These are phyloP conservation scores for Spodoptera litura DNA, from an alignment of 1,140 invertebrate genomes.

Conservation along the genomic window DNA sequence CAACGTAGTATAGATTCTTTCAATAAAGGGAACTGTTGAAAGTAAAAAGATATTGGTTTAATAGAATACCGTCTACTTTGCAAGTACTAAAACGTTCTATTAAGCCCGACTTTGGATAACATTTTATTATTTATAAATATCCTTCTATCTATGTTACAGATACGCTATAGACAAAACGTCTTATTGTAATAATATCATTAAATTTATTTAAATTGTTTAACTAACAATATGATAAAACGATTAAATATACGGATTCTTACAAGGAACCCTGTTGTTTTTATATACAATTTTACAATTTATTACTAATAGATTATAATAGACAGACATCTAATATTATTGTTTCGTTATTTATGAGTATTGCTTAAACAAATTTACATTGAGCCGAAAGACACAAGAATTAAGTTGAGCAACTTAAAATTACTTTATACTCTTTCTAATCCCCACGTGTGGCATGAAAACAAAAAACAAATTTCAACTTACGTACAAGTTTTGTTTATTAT, in stretches of 20 bases:
- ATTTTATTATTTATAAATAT: constrained; percentile 43
- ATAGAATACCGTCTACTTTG: constrained; percentile 34
- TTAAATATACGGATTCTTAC: constrained; percentile 53
- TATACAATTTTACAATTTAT: constrained; percentile 46
- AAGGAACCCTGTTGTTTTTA: constrained; percentile 60
- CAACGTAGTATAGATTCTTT: constrained; percentile 31
- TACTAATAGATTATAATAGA: constrained; percentile 34
- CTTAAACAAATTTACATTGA: constrained; percentile 52
- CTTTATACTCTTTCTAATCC: constrained; percentile 32
- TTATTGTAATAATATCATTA: constrained; percentile 27
- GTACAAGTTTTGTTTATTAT: constrained; percentile 1
- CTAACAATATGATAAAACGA: constrained; percentile 47
- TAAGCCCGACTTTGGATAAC: constrained; percentile 44
- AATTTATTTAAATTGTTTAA: constrained; percentile 36
- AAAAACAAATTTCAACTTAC: constrained; percentile 4
- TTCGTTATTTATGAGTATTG: constrained; percentile 50
- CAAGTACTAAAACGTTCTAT: constrained; percentile 41
- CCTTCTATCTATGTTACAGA: constrained; percentile 39
- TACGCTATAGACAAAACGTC: constrained; percentile 42
- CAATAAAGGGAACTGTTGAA: constrained; percentile 31
- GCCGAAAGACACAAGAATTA: constrained; percentile 31
- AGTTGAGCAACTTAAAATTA: constrained; percentile 44
- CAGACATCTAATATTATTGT: constrained; percentile 42
- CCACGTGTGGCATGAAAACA: constrained; percentile 5
- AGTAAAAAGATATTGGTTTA: constrained; percentile 9